A percentile compares a stretch with the other conserved stretches of the same genome.
Evolutionary conservation across 2,888 invertebrate species (phyloP).

Genomic region (Eupithecia subumbrata): DNA sequence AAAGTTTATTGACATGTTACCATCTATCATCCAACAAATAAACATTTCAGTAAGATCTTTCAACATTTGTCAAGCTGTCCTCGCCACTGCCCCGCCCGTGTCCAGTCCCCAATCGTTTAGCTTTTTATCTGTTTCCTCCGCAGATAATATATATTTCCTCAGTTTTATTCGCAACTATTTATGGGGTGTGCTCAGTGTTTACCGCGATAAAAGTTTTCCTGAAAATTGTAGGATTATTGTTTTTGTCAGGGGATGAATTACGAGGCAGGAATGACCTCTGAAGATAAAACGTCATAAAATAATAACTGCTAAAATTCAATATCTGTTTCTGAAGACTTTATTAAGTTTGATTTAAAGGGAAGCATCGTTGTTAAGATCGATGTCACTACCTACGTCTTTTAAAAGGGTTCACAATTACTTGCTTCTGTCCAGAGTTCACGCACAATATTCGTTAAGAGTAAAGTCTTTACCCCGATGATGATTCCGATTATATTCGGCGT

Average conservation of each 20-base stretch:
- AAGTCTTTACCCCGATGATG: background rate
- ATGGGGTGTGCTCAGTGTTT: constrained; percentile 74
- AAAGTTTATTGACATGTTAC: constrained; percentile 15
- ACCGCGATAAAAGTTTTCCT: constrained; percentile 79
- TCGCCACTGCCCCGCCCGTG: constrained; percentile 57
- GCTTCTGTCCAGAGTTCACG: background rate
- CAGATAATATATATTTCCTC: constrained; percentile 44
- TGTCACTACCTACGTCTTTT: background rate
- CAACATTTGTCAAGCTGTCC: constrained; percentile 66
- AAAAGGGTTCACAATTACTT: background rate
- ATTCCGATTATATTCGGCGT: background rate
- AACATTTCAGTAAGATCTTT: constrained; percentile 30
- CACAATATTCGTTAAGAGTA: background rate
- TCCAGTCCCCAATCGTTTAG: constrained; percentile 64
- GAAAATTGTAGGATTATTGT: constrained; percentile 80
- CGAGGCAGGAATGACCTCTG: constrained; percentile 71
- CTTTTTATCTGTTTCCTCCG: constrained; percentile 72
- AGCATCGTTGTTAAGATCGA: background rate
- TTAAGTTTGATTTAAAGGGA: background rate
- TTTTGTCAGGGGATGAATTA: constrained; percentile 77
- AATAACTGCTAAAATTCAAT: constrained; percentile 11
- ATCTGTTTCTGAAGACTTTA: background rate
- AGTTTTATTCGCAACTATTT: constrained; percentile 79
- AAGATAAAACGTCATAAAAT: constrained; percentile 52
- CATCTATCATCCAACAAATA: constrained; percentile 28